Evolutionary conservation across 1,140 invertebrate species (phyloP), one percentile per base, ranked within the genome.

Genomic region (Phortica variegata): DNA sequence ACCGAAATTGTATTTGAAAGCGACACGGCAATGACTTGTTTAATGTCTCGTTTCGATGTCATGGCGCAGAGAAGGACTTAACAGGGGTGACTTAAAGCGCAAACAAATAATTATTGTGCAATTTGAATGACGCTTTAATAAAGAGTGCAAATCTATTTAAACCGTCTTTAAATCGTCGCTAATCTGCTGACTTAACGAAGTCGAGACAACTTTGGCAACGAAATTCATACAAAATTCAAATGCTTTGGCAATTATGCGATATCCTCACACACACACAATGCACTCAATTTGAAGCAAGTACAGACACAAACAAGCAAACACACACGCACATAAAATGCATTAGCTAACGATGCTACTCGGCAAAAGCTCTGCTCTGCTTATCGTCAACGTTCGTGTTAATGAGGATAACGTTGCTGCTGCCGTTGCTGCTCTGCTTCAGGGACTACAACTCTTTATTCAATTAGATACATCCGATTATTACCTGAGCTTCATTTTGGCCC

Each of bases 381-480:
- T 9, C 33, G 32, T 26, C 5, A 26, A 5, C 5, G 5, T 6
- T 6, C 23, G 23, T 26, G 10, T 6, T 10, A 26, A 10, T 6
- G 10, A 26, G 23, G 23, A 10, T 10, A 26, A 26, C 5, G 23
- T 5, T 37, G 34, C 16, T 42, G 16, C 39, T 23, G n/a, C 31
- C 20, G n/a, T 40, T 53, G 56, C 36, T 56, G 47, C 42, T 47
- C 52, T 51, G 40, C 57, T 46, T 68, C 54, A 50, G 46, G 52
- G 52, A 52, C 60, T 66, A 52, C 44, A 58, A 58, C 63, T 65
- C 57, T 68, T 65, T 68, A 68, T 68, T 68, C 63, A 68, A 68
- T 68, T 68, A 68, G 63, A 56, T 56, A 60, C 60, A 68, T 68
- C 65, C 60, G 63, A 61, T 68, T 68, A 68, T 68, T 68, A 68